These are phyloP conservation scores for Metridium senile DNA, from an alignment of 92 coral and sea anemone genomes.

Conservation along the genomic window DNA sequence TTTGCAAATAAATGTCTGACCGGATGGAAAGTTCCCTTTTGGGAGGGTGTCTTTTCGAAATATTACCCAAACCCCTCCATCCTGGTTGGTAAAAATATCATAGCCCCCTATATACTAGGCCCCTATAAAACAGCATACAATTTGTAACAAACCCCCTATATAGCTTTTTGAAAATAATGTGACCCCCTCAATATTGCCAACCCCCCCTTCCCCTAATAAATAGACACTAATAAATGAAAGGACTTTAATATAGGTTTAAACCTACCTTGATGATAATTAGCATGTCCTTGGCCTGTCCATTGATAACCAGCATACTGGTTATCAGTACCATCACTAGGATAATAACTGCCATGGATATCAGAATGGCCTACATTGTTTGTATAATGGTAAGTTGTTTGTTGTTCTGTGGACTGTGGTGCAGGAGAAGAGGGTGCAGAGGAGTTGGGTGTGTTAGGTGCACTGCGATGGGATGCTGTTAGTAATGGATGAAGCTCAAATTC, in stretches of 20 bases:
- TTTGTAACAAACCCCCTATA: too few relatives aligned
- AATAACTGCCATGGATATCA: background rate
- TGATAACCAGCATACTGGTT: conserved; percentile 7
- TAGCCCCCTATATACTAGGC: too few relatives aligned
- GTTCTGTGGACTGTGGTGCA: conserved; percentile 31
- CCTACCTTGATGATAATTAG: conserved; percentile 30
- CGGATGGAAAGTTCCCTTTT: too few relatives aligned
- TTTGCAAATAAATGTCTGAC: too few relatives aligned
- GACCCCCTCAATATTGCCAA: too few relatives aligned
- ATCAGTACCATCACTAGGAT: conserved; percentile 27
- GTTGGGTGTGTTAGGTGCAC: conserved; percentile 46
- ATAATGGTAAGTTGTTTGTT: conserved; percentile 1
- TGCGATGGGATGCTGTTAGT: conserved; percentile 88
- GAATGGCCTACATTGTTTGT: background rate
- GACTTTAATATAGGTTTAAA: background rate
- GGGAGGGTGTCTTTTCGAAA: too few relatives aligned
- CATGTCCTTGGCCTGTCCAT: conserved; percentile 21
- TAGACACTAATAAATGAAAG: too few relatives aligned
- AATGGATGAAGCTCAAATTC: conserved; percentile 94
- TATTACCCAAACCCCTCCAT: too few relatives aligned
- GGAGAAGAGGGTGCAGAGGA: conserved; percentile 70
- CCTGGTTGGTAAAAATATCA: too few relatives aligned
- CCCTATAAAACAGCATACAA: too few relatives aligned
- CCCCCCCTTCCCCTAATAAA: too few relatives aligned
- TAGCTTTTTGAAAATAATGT: too few relatives aligned